Conservation (phyloP, 2,888 invertebrate species). For the Metallyticus violacea region DNA sequence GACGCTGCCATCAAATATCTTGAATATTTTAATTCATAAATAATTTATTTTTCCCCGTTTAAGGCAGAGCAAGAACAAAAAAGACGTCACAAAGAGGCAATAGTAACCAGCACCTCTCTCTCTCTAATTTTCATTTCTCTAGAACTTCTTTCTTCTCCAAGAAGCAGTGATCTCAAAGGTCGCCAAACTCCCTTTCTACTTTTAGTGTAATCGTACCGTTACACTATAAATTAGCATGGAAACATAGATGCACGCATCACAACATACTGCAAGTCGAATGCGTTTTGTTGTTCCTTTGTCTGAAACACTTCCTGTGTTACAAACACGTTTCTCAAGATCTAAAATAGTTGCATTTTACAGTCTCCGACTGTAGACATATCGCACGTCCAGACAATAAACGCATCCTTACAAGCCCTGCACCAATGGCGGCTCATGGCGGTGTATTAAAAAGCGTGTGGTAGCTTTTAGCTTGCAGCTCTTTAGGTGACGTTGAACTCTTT, state of each 20-base stretch:
- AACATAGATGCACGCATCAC: too few species aligned
- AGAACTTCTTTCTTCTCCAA: not conserved
- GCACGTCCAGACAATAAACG: too few species aligned
- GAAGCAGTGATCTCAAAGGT: not conserved
- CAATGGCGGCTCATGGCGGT: too few species aligned
- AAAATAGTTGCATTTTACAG: too few species aligned
- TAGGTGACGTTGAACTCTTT: too few species aligned
- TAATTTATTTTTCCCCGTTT: not conserved
- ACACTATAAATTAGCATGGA: not conserved
- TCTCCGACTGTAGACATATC: not conserved
- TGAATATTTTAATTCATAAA: not conserved
- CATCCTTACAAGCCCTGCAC: too few species aligned
- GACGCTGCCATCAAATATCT: not conserved
- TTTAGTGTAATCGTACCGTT: too few species aligned
- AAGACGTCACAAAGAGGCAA: too few species aligned
- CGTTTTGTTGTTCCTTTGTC: not conserved
- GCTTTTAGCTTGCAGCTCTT: too few species aligned
- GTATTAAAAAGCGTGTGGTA: too few species aligned
- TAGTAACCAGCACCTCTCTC: not conserved
- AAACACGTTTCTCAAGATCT: not conserved
- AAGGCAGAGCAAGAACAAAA: not conserved
- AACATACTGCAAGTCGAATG: not conserved
- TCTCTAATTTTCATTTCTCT: not conserved
- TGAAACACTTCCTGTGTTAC: not conserved
- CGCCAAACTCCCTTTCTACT: too few species aligned